A percentile compares a stretch with the other conserved stretches of the same genome.
Conservation (phyloP, 2,113 vertebrate genomes). For the Okapia johnstoni region DNA sequence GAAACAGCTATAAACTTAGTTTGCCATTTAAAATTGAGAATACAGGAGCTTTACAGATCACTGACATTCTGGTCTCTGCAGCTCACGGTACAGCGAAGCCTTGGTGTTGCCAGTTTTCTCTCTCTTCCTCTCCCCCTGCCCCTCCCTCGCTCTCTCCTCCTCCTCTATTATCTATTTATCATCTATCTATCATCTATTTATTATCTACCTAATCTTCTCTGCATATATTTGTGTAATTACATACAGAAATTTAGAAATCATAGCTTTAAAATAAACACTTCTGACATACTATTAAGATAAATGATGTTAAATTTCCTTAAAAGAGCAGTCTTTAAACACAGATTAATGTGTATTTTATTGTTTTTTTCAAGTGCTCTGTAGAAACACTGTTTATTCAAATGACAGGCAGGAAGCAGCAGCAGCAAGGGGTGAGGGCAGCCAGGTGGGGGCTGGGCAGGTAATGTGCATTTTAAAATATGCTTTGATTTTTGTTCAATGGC, state of each 20-base stretch:
- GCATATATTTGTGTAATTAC: neutral
- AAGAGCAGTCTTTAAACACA: neutral
- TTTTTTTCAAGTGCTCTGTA: constrained; percentile 53
- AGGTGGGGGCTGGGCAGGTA: constrained; percentile 27
- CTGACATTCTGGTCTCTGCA: neutral
- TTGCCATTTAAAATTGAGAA: neutral
- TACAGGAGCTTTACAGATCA: neutral
- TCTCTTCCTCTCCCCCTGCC: accelerated
- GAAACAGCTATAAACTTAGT: neutral
- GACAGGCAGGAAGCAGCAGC: constrained; percentile 60
- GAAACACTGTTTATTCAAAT: constrained; percentile 80
- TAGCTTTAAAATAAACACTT: neutral
- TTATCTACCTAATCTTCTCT: neutral
- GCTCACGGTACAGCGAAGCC: accelerated
- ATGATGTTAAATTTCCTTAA: neutral
- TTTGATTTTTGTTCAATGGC: neutral
- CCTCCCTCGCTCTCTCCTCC: too few species aligned
- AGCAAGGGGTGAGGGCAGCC: constrained; percentile 15
- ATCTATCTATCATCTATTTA: neutral
- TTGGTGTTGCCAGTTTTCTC: neutral
- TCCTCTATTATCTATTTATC: neutral
- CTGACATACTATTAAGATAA: neutral
- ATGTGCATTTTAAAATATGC: neutral
- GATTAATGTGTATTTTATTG: neutral
- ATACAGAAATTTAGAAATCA: neutral